phyloP scores from a whole-genome alignment of 2,888 invertebrate species.

The Drosophila robusta region DNA sequence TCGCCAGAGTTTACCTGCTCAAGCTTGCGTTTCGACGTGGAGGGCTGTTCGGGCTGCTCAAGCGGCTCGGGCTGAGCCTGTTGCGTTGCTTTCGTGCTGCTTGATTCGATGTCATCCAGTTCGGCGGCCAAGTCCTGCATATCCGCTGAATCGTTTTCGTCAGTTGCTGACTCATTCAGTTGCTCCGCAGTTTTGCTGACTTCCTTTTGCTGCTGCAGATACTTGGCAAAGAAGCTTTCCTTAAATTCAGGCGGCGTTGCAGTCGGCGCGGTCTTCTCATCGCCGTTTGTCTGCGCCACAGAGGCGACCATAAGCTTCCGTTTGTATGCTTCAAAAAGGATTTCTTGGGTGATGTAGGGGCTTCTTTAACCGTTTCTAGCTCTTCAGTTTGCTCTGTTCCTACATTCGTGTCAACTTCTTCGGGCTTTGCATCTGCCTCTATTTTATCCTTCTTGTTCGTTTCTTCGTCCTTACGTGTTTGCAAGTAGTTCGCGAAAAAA shows the following conservation, averaged over 20 bases:
- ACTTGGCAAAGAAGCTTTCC: slow-evolving; percentile 75
- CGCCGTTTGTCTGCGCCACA: background rate
- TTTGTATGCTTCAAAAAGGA: slow-evolving; percentile 55
- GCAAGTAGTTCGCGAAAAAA: slow-evolving; percentile 70
- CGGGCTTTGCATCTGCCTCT: background rate
- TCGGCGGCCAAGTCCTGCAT: slow-evolving; percentile 57
- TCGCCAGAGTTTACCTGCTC: slow-evolving; percentile 13
- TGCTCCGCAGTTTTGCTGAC: background rate
- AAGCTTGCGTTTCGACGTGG: slow-evolving; percentile 58
- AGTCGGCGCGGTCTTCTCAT: slow-evolving; percentile 10
- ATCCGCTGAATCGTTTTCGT: slow-evolving; percentile 37
- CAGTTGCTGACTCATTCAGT: slow-evolving; percentile 1
- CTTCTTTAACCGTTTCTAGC: background rate
- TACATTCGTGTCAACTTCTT: background rate
- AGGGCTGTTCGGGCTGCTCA: slow-evolving; percentile 23
- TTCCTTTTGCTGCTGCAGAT: slow-evolving; percentile 51
- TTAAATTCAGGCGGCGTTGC: slow-evolving; percentile 49
- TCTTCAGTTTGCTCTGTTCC: background rate
- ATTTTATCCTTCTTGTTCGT: background rate
- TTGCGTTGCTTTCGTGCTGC: background rate
- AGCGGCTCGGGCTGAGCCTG: background rate
- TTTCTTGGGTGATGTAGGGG: slow-evolving; percentile 10
- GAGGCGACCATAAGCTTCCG: slow-evolving; percentile 42
- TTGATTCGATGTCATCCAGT: slow-evolving; percentile 61
- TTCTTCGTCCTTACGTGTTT: slow-evolving; percentile 24